Percentiles rank a stretch among this genome's conserved stretches.
Conservation (phyloP, 2,113 vertebrate genomes). For the Carassius auratus region DNA sequence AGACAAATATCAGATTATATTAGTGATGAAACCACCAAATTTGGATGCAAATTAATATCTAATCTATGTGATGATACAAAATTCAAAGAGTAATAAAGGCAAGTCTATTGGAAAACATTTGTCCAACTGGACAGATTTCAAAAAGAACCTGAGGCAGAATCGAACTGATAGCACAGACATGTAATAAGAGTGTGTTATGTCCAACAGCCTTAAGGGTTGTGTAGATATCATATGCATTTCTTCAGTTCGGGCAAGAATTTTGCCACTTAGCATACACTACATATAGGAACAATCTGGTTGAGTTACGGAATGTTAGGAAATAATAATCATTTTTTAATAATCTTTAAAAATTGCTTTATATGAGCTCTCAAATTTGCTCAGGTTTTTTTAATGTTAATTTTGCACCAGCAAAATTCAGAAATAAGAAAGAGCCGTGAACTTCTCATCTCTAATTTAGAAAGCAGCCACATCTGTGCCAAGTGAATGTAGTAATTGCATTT, state of each 20-base stretch:
- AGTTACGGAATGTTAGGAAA: neutral
- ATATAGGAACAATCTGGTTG: neutral
- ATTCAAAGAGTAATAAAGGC: slow-evolving; percentile 14
- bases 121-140: neutral
- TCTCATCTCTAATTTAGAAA: neutral
- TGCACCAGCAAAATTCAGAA: neutral
- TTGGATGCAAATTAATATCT: neutral
- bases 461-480: neutral
- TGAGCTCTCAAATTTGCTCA: neutral
- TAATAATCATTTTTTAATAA: neutral
- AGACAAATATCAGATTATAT: neutral
- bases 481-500: slow-evolving; percentile 18
- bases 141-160: neutral
- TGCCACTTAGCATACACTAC: neutral
- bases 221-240: neutral
- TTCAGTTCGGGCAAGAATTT: neutral
- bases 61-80: neutral
- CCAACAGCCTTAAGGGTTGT: neutral
- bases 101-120: neutral
- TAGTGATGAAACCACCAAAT: neutral
- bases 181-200: neutral
- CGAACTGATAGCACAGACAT: neutral
- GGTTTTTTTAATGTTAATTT: neutral
- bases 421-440: neutral
- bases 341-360: neutral